Base-by-base conservation (phyloP, 2,888 invertebrate species). In the Dorcus parallelipipedus region DNA sequence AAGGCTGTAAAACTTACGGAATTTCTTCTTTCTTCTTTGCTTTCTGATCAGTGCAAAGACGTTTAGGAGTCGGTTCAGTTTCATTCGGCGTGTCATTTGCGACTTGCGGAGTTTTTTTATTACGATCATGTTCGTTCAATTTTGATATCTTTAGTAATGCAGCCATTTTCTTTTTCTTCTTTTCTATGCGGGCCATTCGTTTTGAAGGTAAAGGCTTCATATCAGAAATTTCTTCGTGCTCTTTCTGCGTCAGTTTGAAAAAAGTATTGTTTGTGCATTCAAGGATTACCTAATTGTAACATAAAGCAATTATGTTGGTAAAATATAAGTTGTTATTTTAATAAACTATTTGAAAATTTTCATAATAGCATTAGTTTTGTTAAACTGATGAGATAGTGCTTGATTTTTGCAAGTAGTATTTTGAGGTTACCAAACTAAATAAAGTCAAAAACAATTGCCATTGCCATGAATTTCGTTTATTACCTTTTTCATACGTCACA, bases 151-250 rank as follows among this genome's bases (percentile, higher is more conserved):
- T 82, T 8, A 84, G 78, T 60, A 85, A 77, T 1, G 87, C 86
- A 4, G 82, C 81, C 72, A 86, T 78, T 77, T 86, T 87, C 71
- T 82, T 84, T 71, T 83, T 83, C 70, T 86, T 87, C 62, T 83
- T 86, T 68, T 86, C 84, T 58, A 81, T 76, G 60, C 86, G 81
- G 67, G 80, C 77, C 58, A 79, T 75, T 68, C 83, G 80, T 71
- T 85, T 85, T 43, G 58, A 38, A 45, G 56, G 48, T 9, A 56
- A 23, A 10, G 45, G 54, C 53, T 53, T 52, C 54, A 53, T 54
- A 48, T 48, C 48, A 33, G 20, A 43, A 8, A 26, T 33, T 49
- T 17, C 23, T 17, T 10, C 8, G 2, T 49, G 23, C 9, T 14
- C 14, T 8, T 10, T 23, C 20, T 45, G 26, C 14, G 23, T 48